Evolutionary conservation across 2,113 vertebrate species (phyloP), one percentile per base, ranked within the genome.

Genomic region (Halcyon senegalensis): DNA sequence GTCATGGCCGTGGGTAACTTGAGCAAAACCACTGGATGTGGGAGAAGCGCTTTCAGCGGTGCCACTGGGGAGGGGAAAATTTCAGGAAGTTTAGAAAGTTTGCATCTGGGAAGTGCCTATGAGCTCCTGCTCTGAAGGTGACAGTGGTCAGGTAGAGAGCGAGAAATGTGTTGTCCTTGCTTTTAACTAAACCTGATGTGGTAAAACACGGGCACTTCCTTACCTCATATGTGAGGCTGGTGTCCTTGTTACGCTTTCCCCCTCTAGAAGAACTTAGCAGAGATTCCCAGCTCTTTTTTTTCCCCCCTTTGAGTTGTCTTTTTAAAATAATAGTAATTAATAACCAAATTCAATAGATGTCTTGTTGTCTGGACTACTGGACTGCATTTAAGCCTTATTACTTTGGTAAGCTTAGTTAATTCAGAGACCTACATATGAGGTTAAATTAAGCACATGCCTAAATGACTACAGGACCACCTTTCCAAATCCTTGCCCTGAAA

Each of bases 41-140:
- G 55, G 33, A 51, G 13, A 50, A 30, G 41, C 39, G 1, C 35
- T 66, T 33, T 46, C 59, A 30, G 11, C 0, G 0, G 25, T 13
- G 9, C 35, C 35, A 21, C 33, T 23, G 20, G 23, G 6, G 28
- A 35, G 11, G 43, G 39, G 44, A 60, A 60, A 24, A 12, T 8
- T 62, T 37, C 69, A 27, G 37, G 55, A 81, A 39, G 35, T 41
- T 31, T 78, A 69, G 41, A 31, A 53, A 51, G 15, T 35, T 51
- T 69, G 27, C 44, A 66, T 1, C 5, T 51, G 44, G 56, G 56
- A 51, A 70, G 25, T 2, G 2, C 43, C 69, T 48, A 1, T 3
- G 18, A 16, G 35, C 10, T 62, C 11, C 77, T 77, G 18, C 60
- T 86, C 86, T 72, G 35, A 56, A 43, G 39, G 9, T 17, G 9